Base-by-base conservation (phyloP, 2,888 invertebrate species). In the Camptogramma bilineatum region DNA sequence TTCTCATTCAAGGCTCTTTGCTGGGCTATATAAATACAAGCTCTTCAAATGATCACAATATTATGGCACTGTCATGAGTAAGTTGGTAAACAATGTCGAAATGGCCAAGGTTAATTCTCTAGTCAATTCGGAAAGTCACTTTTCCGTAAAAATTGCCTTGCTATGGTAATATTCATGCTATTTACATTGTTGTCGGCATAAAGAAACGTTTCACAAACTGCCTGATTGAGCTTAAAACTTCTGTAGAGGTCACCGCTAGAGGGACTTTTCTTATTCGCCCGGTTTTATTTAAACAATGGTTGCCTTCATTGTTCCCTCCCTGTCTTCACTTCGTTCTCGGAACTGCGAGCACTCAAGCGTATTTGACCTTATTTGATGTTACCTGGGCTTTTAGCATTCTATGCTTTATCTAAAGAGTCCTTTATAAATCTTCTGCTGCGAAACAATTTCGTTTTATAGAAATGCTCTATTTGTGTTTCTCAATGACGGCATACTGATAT, bases 201-300 rank as follows among this genome's bases (percentile, higher is more conserved):
- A 68, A 62, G 1, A 52, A 55, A 4, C 54, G 44, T 62, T 64
- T 64, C 63, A 55, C 56, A 67, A 54, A 28, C 18, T 39, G 17
- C 31, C 46, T 44, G 34, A 61, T 71, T 70, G 57, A 69, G 56
- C 56, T 67, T 72, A 72, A 69, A 71, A 75, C 55, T 67, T 59
- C 21, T 65, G 62, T 61, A 73, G 75, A 77, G 80, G 78, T 73
- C 75, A 72, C 54, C 64, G 50, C 60, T 55, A 50, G 61, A 59
- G 57, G 66, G 59, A 66, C 62, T 62, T 44, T 61, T 56, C 63
- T 69, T 61, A 64, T 67, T 51, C 65, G 71, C 62, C 53, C 66
- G 64, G 72, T 69, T 80, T 77, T 72, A 75, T 78, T 78, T 75
- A 62, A 66, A 82, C 81, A 83, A 84, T 80, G 72, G 73, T 47